Base-by-base conservation (phyloP, 2,797 vertebrate species). In the Phoebastria nigripes region DNA sequence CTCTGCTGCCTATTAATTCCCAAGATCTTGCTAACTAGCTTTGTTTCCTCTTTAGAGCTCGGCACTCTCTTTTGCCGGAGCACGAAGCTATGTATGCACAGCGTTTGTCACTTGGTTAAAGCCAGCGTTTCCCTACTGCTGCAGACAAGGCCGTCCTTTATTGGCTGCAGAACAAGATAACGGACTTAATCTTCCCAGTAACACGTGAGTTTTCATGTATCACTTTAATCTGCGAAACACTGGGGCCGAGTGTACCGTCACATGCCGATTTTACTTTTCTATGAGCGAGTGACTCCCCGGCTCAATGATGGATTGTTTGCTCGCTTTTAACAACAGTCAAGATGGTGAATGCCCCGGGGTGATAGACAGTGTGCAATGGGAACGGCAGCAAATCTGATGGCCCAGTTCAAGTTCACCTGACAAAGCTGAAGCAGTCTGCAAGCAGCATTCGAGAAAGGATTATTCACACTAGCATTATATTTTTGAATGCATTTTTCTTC, bases 401-500 rank as follows among this genome's bases (percentile, higher is more conserved):
- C 96, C 96, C 83, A 26, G 97, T 97, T 98, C 98, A 97, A 98
- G 98, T 98, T 98, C 98, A 98, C 98, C 98, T 98, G 98, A 98
- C 98, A 98, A 98, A 98, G 98, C 97, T 96, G 95, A 95, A 94
- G 97, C 97, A 82, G 97, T 96, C 96, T 98, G 98, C 72, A 76
- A 95, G 97, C 97, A 94, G 93, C 90, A 41, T 93, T 96, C 52
- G 92, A 88, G 97, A 98, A 97, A 98, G 98, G 98, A 98, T 98
- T 98, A 98, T 98, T 98, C 98, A 98, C 98, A 98, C 97, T 96
- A 71, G 97, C 97, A 97, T 98, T 98, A 97, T 97, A 91, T 97
- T 96, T 96, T 96, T 98, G 97, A 98, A 97, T 97, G 97, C 97
- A 95, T 97, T 97, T 98, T 97, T 97, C 89, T 96, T 85, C 94